Percentiles rank a stretch among this genome's conserved stretches.
These are phyloP conservation scores for Meganola albula DNA, from an alignment of 2,888 invertebrate species.

Conservation along the genomic window DNA sequence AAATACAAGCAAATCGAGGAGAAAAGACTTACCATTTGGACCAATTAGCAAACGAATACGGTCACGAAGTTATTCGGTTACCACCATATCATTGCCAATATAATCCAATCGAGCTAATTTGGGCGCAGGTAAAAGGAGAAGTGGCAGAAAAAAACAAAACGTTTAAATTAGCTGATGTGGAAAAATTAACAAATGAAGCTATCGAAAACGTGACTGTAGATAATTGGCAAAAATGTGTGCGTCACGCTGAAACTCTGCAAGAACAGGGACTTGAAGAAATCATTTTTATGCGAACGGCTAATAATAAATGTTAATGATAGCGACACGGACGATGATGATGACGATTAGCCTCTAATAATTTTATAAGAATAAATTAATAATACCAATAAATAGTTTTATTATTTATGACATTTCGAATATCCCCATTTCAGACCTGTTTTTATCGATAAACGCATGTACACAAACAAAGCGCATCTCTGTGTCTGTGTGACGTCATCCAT, in stretches of 20 bases:
- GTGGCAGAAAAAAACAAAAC: background rate
- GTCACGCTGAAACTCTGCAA: slow-evolving; percentile 2
- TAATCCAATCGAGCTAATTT: slow-evolving; percentile 9
- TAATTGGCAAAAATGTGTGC: slow-evolving; percentile 4
- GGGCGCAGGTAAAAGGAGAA: slow-evolving; percentile 7
- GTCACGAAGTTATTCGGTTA: slow-evolving; percentile 4
- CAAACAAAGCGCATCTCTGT: slow-evolving; percentile 2
- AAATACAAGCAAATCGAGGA: background rate
- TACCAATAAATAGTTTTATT: slow-evolving; percentile 1
- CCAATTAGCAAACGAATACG: slow-evolving; percentile 1
- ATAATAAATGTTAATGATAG: slow-evolving; percentile 1
- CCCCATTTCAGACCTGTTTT: slow-evolving; percentile 1
- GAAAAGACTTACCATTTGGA: slow-evolving; percentile 4
- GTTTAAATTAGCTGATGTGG: background rate
- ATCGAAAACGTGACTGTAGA: slow-evolving; percentile 1
- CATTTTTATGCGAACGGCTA: background rate
- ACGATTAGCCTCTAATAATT: background rate
- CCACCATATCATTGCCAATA: slow-evolving; percentile 13
- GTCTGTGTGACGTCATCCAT: slow-evolving; percentile 2
- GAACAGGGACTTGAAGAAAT: background rate
- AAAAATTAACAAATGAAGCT: background rate
- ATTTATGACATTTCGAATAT: slow-evolving; percentile 1
- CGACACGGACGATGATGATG: slow-evolving; percentile 1
- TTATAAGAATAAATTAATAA: slow-evolving; percentile 1
- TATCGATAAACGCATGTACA: slow-evolving; percentile 1